Base-by-base conservation (phyloP, 2,888 invertebrate genomes). In the Drosophila antonietae region DNA sequence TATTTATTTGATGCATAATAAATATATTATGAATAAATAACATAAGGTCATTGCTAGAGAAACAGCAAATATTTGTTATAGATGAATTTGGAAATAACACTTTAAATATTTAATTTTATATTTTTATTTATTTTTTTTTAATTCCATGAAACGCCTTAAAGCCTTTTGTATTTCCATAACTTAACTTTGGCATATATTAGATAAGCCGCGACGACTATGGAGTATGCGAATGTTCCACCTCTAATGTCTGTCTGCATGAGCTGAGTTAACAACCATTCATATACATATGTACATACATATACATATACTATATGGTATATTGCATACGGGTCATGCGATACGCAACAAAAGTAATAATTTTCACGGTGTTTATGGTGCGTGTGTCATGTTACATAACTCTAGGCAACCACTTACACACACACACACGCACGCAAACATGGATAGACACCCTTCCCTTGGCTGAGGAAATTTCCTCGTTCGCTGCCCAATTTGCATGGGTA, bases 401-500 rank as follows among this genome's bases (percentile, higher is more conserved):
- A 72, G 74, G 64, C 75, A 74, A 66, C 60, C 70, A 63, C 74
- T 61, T 59, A 56, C 53, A 64, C 66, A 53, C 62, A 58, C 47
- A 61, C 51, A 37, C 51, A 20, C n/a, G 41, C 31, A 15, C 41
- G 56, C 51, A 47, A n/a, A 44, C 5, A 41, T 56, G 35, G 68
- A 18, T 28, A 68, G 49, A 53, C 41, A 80, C 65, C 70, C 80
- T 79, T 70, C 59, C 60, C 14, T 37, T 66, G 5, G 2, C 31
- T 10, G 18, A 37, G 20, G 68, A 64, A 78, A 55, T 61, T 76
- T 68, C 52, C 64, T 68, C 73, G 56, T 47, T 41, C 59, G 65
- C 72, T 78, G 79, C 73, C 79, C 90, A 87, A 87, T 87, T 87
- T 87, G 87, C 87, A 87, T 87, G 87, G 87, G 80, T 90, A 89